Evolutionary conservation across 2,797 vertebrate species (phyloP).

Genomic region (Nasua narica): DNA sequence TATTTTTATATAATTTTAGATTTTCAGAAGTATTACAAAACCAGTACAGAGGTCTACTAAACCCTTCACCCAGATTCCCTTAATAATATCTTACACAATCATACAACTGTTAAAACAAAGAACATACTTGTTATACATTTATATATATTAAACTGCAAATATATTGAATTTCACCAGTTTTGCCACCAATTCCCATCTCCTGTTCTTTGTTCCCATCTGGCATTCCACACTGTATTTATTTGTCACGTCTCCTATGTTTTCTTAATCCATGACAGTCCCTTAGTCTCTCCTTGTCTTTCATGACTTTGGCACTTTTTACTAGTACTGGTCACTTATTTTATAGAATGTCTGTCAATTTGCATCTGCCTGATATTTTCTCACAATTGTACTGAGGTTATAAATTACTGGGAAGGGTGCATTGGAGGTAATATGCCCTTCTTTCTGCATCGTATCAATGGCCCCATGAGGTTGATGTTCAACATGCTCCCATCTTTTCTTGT

Average conservation of each 20-base stretch:
- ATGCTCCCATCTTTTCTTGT: background rate
- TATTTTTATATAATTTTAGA: background rate
- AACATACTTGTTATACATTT: background rate
- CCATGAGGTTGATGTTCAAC: background rate
- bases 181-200: background rate
- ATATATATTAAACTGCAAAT: background rate
- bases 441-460: background rate
- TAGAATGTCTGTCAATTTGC: background rate
- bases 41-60: background rate
- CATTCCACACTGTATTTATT: background rate
- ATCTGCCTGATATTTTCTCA: background rate
- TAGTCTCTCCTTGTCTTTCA: background rate
- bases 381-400: background rate
- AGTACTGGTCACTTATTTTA: background rate
- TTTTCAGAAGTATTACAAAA: background rate
- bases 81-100: background rate
- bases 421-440: background rate
- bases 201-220: background rate
- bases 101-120: background rate
- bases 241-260: background rate
- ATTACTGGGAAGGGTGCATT: background rate
- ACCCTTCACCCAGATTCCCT: rapidly evolving
- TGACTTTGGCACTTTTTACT: background rate
- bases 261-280: background rate
- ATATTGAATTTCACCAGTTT: background rate